A percentile compares a stretch with the other conserved stretches of the same genome.
phyloP scores from a whole-genome alignment of 2,888 invertebrate genomes.

The Melinaea menophilus region DNA sequence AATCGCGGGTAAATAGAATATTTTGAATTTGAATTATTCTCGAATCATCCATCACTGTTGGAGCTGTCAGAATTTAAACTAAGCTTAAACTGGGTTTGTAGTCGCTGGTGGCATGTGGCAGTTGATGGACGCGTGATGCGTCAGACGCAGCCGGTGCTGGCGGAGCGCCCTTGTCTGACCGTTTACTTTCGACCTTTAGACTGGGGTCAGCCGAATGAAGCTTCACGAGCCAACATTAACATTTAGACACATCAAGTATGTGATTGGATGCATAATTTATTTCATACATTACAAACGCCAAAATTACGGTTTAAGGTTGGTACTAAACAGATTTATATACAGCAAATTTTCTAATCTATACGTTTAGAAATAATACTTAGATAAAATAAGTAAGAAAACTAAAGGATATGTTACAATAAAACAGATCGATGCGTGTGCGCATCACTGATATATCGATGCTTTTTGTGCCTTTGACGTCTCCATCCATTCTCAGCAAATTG shows the following conservation, averaged over 20 bases:
- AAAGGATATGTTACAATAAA: neutral
- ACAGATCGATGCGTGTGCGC: slow-evolving; percentile 50
- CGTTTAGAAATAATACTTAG: neutral
- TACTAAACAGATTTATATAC: neutral
- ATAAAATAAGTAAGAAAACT: neutral
- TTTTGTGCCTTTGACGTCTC: slow-evolving; percentile 74
- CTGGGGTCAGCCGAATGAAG: slow-evolving; percentile 17
- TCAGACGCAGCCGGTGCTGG: slow-evolving; percentile 44
- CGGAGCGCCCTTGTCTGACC: slow-evolving; percentile 42
- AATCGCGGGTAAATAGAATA: slow-evolving; percentile 61
- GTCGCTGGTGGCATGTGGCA: slow-evolving; percentile 56
- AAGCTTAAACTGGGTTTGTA: slow-evolving; percentile 43
- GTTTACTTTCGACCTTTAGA: slow-evolving; percentile 40
- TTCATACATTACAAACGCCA: neutral
- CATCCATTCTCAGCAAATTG: slow-evolving; percentile 74
- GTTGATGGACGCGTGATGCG: slow-evolving; percentile 64
- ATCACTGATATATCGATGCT: slow-evolving; percentile 71
- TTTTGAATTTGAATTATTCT: slow-evolving; percentile 59
- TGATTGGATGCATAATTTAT: neutral
- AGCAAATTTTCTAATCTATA: neutral
- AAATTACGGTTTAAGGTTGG: neutral
- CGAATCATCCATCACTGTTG: slow-evolving; percentile 39
- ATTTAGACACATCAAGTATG: neutral
- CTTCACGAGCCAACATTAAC: neutral
- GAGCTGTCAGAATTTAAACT: slow-evolving; percentile 39